Conservation (phyloP, 2,113 vertebrate genomes). For the Pterocles gutturalis region DNA sequence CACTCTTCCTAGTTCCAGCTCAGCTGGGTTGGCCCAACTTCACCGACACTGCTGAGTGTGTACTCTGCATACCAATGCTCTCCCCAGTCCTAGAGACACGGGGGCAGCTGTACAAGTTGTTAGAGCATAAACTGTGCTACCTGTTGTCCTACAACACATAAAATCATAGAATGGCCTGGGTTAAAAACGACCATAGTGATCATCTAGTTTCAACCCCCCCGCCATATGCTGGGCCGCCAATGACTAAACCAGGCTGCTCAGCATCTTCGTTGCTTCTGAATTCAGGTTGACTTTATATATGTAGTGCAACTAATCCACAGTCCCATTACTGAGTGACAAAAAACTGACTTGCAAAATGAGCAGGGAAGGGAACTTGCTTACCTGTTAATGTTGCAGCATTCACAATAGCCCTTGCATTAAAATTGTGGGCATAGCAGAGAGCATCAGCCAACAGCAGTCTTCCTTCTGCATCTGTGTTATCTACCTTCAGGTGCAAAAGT, state of each 20-base stretch:
- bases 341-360: background rate
- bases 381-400: constrained; percentile 95
- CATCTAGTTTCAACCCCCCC: too few relatives aligned
- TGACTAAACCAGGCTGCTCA: too few relatives aligned
- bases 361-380: constrained; percentile 31
- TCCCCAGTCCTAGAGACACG: background rate
- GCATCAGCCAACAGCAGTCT: constrained; percentile 93
- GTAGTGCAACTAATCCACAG: background rate
- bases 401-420: constrained; percentile 89
- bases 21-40: background rate
- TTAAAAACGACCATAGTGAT: too few relatives aligned
- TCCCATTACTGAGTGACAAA: background rate
- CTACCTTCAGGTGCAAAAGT: constrained; percentile 81
- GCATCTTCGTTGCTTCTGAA: background rate
- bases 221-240: too few relatives aligned
- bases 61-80: background rate
- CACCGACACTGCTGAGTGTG: fast-evolving
- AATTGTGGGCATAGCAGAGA: constrained; percentile 91
- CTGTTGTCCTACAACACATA: background rate
- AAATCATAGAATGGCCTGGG: too few relatives aligned
- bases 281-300: background rate
- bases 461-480: constrained; percentile 97
- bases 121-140: background rate
- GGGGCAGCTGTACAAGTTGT: background rate
- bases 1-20: background rate